phyloP scores from a whole-genome alignment of 2,113 vertebrate species.

The Cariama cristata region DNA sequence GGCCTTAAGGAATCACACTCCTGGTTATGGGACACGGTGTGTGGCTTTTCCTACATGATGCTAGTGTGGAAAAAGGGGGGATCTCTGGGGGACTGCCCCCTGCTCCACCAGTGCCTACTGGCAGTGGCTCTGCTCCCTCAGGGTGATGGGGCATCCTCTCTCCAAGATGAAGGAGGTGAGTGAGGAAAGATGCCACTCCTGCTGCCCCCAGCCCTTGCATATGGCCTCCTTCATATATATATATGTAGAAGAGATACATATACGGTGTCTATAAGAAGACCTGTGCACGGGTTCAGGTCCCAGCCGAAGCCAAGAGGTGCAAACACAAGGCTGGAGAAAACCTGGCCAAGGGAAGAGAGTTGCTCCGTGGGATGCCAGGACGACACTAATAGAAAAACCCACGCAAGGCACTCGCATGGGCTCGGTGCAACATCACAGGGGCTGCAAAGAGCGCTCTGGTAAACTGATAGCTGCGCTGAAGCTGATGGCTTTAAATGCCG shows the following conservation, averaged over 20 bases:
- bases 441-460: too few relatives aligned
- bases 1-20: neutral
- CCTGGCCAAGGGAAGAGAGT: neutral
- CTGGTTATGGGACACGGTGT: fast-evolving
- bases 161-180: neutral
- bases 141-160: neutral
- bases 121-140: neutral
- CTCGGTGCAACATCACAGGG: neutral
- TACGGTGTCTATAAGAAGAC: neutral
- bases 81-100: too few relatives aligned
- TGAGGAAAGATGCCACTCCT: neutral
- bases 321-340: neutral
- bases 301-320: neutral
- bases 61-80: neutral
- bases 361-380: neutral
- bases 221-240: neutral
- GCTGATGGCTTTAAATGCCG: fast-evolving
- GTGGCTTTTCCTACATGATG: neutral
- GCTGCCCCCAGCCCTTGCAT: neutral
- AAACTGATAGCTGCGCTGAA: neutral
- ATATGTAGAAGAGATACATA: too few relatives aligned
- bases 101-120: neutral
- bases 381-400: neutral
- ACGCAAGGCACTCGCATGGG: neutral
- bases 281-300: neutral